phyloP scores from a whole-genome alignment of 1,140 invertebrate genomes.

The Rhopalosiphum padi region DNA sequence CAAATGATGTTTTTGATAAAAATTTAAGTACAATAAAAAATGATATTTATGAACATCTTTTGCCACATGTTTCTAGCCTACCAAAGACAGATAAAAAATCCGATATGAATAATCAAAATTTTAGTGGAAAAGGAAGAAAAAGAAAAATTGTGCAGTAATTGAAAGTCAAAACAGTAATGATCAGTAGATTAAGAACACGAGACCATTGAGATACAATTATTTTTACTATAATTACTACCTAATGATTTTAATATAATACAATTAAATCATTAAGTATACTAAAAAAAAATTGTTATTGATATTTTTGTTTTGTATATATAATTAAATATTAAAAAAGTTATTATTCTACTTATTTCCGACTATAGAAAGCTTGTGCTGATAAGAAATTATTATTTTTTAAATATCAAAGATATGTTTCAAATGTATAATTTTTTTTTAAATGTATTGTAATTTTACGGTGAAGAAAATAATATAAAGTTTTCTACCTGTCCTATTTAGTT shows the following conservation, averaged over 20 bases:
- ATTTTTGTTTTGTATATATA: too few species aligned
- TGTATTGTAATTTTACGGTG: too few species aligned
- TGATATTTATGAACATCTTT: not conserved
- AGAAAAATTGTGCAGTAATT: not conserved
- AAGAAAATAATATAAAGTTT: too few species aligned
- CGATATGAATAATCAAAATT: not conserved
- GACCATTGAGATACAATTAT: not conserved
- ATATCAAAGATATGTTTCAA: not conserved
- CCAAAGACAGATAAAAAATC: not conserved
- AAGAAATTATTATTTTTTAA: not conserved
- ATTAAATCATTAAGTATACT: not conserved
- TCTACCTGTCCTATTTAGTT: too few species aligned
- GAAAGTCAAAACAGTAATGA: not conserved
- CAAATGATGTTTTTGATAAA: slow-evolving; percentile 21
- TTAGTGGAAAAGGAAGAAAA: not conserved
- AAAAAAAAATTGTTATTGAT: too few species aligned
- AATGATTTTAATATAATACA: not conserved
- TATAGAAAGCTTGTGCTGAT: not conserved
- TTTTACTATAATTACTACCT: not conserved
- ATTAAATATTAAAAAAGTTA: not conserved
- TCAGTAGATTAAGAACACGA: not conserved
- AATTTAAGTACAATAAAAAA: slow-evolving; percentile 48
- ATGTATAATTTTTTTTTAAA: not conserved
- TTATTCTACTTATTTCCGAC: not conserved
- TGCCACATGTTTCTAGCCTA: not conserved